A percentile compares a stretch with the other conserved stretches of the same genome.
Conservation (phyloP, 1,140 invertebrate species). For the Drosophila funebris region DNA sequence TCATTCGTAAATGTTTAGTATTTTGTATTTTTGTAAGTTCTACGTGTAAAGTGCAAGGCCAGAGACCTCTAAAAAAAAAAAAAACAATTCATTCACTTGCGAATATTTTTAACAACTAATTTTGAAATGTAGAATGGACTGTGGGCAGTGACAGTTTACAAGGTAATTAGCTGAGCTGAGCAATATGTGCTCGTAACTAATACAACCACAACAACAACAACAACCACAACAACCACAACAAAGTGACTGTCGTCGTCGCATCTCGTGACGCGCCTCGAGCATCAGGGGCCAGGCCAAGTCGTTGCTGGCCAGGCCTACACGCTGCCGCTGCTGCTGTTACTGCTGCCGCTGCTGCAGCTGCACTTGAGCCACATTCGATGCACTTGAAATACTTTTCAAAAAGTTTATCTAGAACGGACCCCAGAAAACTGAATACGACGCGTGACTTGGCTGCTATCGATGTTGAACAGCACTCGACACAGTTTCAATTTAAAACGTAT, state of each 20-base stretch:
- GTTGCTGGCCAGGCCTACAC: slow-evolving; percentile 7
- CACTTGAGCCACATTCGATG: slow-evolving; percentile 75
- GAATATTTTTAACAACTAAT: slow-evolving; percentile 1
- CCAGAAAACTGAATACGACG: slow-evolving; percentile 12
- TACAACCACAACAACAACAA: too few species aligned
- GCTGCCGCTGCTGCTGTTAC: slow-evolving; percentile 29
- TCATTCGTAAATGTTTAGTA: slow-evolving; percentile 1
- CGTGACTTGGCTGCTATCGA: slow-evolving; percentile 33
- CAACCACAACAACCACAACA: too few species aligned
- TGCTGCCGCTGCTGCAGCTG: slow-evolving; percentile 57
- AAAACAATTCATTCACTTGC: slow-evolving; percentile 3
- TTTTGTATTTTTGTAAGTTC: slow-evolving; percentile 25
- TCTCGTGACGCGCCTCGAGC: slow-evolving; percentile 38
- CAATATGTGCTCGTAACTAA: background rate
- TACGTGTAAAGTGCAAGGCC: slow-evolving; percentile 56
- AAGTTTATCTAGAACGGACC: slow-evolving; percentile 48
- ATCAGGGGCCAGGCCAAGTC: background rate
- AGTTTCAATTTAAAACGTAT: slow-evolving; percentile 6
- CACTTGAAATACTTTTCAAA: slow-evolving; percentile 68
- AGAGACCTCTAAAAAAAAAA: slow-evolving; percentile 1
- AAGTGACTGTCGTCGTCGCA: slow-evolving; percentile 40
- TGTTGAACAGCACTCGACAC: slow-evolving; percentile 15
- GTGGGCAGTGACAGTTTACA: slow-evolving; percentile 2
- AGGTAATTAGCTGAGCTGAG: slow-evolving; percentile 40
- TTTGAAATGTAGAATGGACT: slow-evolving; percentile 1